These are phyloP conservation scores for Zapus hudsonius DNA, from an alignment of 2,113 vertebrate genomes.

Conservation along the genomic window DNA sequence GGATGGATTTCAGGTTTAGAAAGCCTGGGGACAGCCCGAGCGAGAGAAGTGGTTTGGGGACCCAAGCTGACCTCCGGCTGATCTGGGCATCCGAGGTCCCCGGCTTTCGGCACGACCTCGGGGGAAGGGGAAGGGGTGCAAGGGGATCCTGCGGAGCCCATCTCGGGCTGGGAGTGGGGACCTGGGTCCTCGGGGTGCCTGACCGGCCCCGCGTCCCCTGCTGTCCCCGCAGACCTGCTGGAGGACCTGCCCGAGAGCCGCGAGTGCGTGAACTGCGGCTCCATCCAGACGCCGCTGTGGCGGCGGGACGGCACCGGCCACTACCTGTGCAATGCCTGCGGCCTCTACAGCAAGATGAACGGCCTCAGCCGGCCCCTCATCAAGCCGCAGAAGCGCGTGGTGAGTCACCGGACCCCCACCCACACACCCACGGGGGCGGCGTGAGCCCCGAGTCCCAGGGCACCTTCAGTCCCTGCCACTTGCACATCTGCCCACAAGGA, in stretches of 20 bases:
- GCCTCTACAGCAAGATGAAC: conserved; percentile 99
- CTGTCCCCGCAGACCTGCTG: conserved; percentile 88
- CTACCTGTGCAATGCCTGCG: conserved; percentile 99
- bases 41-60: neutral
- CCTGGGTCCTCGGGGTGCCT: neutral
- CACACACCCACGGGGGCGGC: no score
- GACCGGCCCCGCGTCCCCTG: neutral
- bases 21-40: neutral
- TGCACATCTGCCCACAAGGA: no score
- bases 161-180: neutral
- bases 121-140: no score
- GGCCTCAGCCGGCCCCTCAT: conserved; percentile 98
- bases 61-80: neutral
- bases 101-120: neutral
- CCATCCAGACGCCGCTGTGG: conserved; percentile 98
- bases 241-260: conserved; percentile 96
- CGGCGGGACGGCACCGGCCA: conserved; percentile 98
- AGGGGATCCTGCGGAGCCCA: neutral
- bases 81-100: neutral
- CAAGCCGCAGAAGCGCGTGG: conserved; percentile 98
- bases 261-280: conserved; percentile 98
- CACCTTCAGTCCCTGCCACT: no score
- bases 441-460: rapidly evolving
- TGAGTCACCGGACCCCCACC: conserved; percentile 84
- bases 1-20: conserved; percentile 45